Percentiles rank a stretch among this genome's conserved stretches.
Conservation (phyloP, 2,888 invertebrate genomes). For the Lasioglossum leucozonium region DNA sequence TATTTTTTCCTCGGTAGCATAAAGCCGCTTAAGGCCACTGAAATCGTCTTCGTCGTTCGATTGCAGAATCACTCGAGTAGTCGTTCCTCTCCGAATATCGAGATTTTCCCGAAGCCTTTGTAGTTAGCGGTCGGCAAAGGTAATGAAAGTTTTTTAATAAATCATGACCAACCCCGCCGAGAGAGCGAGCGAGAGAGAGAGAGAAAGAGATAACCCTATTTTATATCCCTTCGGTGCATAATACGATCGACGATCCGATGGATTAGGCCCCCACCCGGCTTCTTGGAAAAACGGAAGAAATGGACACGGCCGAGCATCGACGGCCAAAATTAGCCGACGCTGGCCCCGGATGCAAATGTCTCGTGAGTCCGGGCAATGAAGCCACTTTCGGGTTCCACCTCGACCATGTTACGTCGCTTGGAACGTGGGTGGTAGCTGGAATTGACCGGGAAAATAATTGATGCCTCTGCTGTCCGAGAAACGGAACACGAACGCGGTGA, state of each 20-base stretch:
- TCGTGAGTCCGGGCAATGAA: conserved; percentile 72
- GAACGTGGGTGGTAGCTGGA: conserved; percentile 65
- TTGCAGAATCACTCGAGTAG: conserved; percentile 25
- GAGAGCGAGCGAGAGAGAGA: not conserved
- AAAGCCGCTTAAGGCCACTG: conserved; percentile 24
- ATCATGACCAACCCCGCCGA: not conserved
- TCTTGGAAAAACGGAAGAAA: conserved; percentile 2
- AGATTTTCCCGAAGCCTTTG: not conserved
- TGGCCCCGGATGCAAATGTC: conserved; percentile 71
- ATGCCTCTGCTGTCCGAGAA: conserved; percentile 40
- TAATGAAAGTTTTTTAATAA: conserved; percentile 22
- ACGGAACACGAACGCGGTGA: conserved; percentile 12
- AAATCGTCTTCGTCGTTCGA: conserved; percentile 26
- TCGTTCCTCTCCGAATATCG: conserved; percentile 27
- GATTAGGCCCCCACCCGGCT: not conserved
- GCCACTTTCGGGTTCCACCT: conserved; percentile 64
- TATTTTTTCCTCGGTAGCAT: conserved; percentile 2
- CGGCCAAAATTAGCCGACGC: conserved; percentile 54
- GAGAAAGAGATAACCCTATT: not conserved
- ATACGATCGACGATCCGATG: not conserved
- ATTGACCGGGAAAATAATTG: conserved; percentile 69
- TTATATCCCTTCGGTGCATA: not conserved
- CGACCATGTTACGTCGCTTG: conserved; percentile 62
- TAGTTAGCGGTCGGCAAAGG: conserved; percentile 8
- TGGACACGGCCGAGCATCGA: conserved; percentile 32